Evolutionary conservation across 2,797 vertebrate species (phyloP).

Genomic region (Xiphophorus birchmanni): DNA sequence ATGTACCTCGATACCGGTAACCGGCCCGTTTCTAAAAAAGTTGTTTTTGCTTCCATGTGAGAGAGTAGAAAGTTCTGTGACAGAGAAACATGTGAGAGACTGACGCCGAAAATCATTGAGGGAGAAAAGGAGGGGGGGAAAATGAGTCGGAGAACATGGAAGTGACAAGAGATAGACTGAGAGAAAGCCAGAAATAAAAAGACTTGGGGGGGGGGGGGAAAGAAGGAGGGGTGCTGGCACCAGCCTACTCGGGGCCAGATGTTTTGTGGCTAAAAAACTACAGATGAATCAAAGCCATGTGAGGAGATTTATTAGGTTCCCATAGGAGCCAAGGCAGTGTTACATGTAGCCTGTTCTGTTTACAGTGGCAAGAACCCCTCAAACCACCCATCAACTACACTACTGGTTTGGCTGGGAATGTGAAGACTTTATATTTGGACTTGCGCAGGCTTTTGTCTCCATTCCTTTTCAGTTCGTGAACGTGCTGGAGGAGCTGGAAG

Average conservation of each 20-base stretch:
- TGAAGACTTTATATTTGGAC: conserved; percentile 82
- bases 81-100: conserved; percentile 66
- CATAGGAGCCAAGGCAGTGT: conserved; percentile 80
- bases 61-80: conserved; percentile 43
- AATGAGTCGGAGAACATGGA: conserved; percentile 68
- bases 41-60: conserved; percentile 13
- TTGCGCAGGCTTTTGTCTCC: conserved; percentile 78
- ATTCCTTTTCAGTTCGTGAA: conserved; percentile 65
- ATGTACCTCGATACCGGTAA: background rate
- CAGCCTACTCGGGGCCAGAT: conserved; percentile 80
- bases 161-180: conserved; percentile 66
- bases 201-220: conserved; percentile 6
- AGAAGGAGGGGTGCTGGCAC: conserved; percentile 74
- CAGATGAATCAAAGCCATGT: conserved; percentile 84
- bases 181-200: conserved; percentile 57
- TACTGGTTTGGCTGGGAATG: conserved; percentile 81
- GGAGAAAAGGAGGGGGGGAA: conserved; percentile 35
- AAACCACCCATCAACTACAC: conserved; percentile 83
- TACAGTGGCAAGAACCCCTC: conserved; percentile 81
- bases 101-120: conserved; percentile 60
- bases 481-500: conserved; percentile 73
- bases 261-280: conserved; percentile 83
- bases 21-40: background rate
- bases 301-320: conserved; percentile 84
- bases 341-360: conserved; percentile 81